Base-by-base conservation (phyloP, 2,113 vertebrate species). In the Lethenteron reissneri region DNA sequence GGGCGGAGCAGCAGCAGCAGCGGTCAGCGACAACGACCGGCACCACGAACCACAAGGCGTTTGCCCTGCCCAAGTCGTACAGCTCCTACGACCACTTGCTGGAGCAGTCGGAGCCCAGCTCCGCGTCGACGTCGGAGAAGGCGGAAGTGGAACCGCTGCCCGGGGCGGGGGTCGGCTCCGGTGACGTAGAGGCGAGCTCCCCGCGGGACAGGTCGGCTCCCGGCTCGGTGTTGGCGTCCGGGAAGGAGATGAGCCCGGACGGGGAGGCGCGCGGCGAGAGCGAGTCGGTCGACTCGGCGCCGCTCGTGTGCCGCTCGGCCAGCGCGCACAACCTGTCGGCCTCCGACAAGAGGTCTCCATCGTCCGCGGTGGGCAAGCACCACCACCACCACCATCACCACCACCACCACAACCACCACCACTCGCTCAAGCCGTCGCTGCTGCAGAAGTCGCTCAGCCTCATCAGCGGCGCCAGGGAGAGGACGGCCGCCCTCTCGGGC, bases 321-420 rank as follows among this genome's bases (percentile, higher is more conserved):
- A 97, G 92, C 1, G 87, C 90, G 57, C 90, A 91, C 70, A 89
- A 92, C 75, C 80, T 97, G 71, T 76, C 78, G 0, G 83, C 84
- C 13, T n/a, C 64, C 2, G 79, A 80, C 21, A 82, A 80, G 68
- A n/a, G 64, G 25, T 41, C 41, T 41, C 41, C 41, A 41, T 41
- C 41, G 41, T 41, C 41, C 41, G 41, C 41, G 6, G 41, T 41
- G 41, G 41, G 41, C 41, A 84, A 81, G 74, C 76, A 81, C 2
- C 72, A 84, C 68, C 81, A 77, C 58, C 84, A 84, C 56, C 41
- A 41, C 41, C 41, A 41, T 7, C 41, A 41, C 41, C 41, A 41
- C 41, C 41, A 41, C 41, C 7, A 41, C 41, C 64, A 10, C n/a
- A n/a, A 68, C 64, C 64, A 8, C 25, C 41, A 41, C 41, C 41